A percentile compares a stretch with the other conserved stretches of the same genome.
phyloP scores from a whole-genome alignment of 2,888 invertebrate genomes.

The Sinhomidia bicolor region DNA sequence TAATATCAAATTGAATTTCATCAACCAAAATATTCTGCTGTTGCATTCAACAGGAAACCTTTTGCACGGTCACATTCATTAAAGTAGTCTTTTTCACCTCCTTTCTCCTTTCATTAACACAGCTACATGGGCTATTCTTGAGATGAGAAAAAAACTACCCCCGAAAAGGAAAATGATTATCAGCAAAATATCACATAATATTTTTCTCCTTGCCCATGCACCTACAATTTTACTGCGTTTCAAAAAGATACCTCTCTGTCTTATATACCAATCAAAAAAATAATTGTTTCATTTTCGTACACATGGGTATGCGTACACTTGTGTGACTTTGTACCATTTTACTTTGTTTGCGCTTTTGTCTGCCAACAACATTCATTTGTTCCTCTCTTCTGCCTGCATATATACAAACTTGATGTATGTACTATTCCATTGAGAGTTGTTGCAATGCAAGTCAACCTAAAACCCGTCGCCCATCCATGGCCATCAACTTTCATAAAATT shows the following conservation, averaged over 20 bases:
- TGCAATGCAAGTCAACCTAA: background rate
- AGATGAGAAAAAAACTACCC: background rate
- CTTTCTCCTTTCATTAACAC: background rate
- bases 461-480: slow-evolving; percentile 52
- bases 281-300: too few species aligned
- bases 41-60: too few species aligned
- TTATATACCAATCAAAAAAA: background rate
- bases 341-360: background rate
- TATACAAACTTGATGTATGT: background rate
- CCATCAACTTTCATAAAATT: slow-evolving; percentile 65
- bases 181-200: background rate
- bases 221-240: background rate
- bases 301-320: too few species aligned
- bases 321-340: too few species aligned
- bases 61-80: background rate
- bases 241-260: background rate
- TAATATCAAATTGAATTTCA: too few species aligned
- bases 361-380: background rate
- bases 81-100: too few species aligned
- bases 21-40: too few species aligned
- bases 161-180: background rate
- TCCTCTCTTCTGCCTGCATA: background rate
- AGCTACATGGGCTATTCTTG: background rate
- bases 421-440: background rate
- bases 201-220: background rate